Evolutionary conservation across 2,113 vertebrate species (phyloP).

Genomic region (Ochotona princeps): DNA sequence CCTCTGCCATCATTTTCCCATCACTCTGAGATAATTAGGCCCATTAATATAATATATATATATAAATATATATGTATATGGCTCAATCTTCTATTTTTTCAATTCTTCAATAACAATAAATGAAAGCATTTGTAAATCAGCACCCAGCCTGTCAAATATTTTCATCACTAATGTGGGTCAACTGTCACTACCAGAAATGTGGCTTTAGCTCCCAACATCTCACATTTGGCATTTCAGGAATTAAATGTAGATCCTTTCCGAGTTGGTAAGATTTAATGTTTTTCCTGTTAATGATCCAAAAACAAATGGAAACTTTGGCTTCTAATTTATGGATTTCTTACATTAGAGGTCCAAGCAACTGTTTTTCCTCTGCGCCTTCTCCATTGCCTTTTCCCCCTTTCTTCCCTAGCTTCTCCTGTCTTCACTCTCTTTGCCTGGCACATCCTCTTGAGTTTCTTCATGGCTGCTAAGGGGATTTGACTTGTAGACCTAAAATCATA

Average conservation of each 20-base stretch:
- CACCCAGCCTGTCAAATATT: background rate
- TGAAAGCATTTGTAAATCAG: slow-evolving; percentile 35
- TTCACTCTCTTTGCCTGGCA: background rate
- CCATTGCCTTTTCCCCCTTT: background rate
- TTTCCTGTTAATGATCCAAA: slow-evolving; percentile 44
- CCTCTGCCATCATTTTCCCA: background rate
- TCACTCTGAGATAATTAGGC: background rate
- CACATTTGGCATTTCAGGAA: background rate
- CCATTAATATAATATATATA: too few relatives aligned
- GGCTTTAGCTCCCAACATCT: background rate
- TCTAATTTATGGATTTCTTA: slow-evolving; percentile 40
- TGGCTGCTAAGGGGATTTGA: background rate
- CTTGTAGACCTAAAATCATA: background rate
- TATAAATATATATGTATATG: background rate
- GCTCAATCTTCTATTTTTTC: slow-evolving; percentile 5
- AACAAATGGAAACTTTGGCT: background rate
- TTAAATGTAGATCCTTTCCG: slow-evolving; percentile 1
- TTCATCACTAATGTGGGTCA: slow-evolving; percentile 48
- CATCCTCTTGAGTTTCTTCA: background rate
- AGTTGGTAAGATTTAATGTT: slow-evolving; percentile 2
- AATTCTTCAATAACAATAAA: slow-evolving; percentile 38
- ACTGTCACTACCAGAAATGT: background rate
- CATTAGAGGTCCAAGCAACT: background rate
- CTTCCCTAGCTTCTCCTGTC: background rate
- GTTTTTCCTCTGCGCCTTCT: background rate